Evolutionary conservation across 2,113 vertebrate species (phyloP).

Genomic region (Tringa solitaria): DNA sequence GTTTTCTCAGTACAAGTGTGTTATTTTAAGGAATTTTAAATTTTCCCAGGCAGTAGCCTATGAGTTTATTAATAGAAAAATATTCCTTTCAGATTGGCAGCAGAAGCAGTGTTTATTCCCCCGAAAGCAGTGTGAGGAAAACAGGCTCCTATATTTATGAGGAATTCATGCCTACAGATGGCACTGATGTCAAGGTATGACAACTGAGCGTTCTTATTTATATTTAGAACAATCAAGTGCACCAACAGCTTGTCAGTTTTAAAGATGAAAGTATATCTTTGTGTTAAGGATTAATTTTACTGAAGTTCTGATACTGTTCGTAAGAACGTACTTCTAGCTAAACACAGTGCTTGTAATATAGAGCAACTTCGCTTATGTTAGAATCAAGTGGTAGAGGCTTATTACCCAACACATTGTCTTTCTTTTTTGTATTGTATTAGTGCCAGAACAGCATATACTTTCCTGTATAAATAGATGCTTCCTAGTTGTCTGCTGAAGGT

Average conservation of each 20-base stretch:
- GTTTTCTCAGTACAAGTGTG: neutral
- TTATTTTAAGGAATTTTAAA: neutral
- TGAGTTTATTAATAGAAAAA: constrained; percentile 7
- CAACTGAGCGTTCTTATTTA: neutral
- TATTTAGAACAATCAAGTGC: neutral
- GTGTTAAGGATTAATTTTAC: neutral
- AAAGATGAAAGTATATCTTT: neutral
- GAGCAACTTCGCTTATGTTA: neutral
- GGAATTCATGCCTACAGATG: constrained; percentile 93
- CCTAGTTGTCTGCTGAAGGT: neutral
- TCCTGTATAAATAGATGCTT: neutral
- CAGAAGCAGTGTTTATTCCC: constrained; percentile 91
- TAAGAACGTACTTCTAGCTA: neutral
- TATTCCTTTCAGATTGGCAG: constrained; percentile 86
- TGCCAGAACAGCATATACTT: neutral
- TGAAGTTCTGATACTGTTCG: neutral
- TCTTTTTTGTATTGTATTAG: neutral
- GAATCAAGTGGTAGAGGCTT: neutral
- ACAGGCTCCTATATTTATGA: constrained; percentile 92
- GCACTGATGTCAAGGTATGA: constrained; percentile 90
- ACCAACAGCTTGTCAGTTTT: neutral
- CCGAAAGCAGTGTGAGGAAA: constrained; percentile 89
- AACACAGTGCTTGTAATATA: neutral
- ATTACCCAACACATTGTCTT: neutral
- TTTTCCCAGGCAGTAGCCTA: neutral